Evolutionary conservation across 2,113 vertebrate species (phyloP).

Genomic region (Strigops habroptila): DNA sequence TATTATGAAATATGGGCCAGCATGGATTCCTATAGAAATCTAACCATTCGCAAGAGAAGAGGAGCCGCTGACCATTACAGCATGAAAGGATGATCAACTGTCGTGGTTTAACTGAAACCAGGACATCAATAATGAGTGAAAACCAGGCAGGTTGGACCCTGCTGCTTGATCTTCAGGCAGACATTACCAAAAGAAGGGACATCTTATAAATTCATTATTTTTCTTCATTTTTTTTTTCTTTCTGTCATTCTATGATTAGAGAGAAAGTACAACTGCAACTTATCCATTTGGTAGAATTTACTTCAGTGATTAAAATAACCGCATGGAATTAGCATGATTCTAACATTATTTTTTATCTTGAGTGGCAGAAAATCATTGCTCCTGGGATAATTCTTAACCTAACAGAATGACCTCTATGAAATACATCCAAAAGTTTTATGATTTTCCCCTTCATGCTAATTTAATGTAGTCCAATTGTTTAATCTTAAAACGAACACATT

Average conservation of each 20-base stretch:
- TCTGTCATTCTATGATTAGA: background rate
- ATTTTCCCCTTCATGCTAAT: slow-evolving; percentile 37
- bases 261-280: background rate
- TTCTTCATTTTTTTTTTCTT: background rate
- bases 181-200: background rate
- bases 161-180: fast-evolving
- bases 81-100: fast-evolving
- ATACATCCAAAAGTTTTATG: slow-evolving; percentile 53
- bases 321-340: slow-evolving; percentile 20
- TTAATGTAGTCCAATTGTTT: slow-evolving; percentile 56
- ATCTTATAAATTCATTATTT: background rate
- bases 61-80: fast-evolving
- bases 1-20: background rate
- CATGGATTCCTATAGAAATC: background rate
- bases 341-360: slow-evolving; percentile 30
- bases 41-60: fast-evolving
- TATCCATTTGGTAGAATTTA: slow-evolving; percentile 45
- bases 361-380: slow-evolving; percentile 61
- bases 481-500: slow-evolving; percentile 37
- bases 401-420: slow-evolving; percentile 19
- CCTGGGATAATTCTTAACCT: slow-evolving; percentile 53
- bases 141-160: background rate
- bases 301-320: slow-evolving; percentile 54
- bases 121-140: fast-evolving
- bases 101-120: background rate